Evolutionary conservation across 2,797 vertebrate genomes (phyloP).

Genomic region (Sebastes flavidus): DNA sequence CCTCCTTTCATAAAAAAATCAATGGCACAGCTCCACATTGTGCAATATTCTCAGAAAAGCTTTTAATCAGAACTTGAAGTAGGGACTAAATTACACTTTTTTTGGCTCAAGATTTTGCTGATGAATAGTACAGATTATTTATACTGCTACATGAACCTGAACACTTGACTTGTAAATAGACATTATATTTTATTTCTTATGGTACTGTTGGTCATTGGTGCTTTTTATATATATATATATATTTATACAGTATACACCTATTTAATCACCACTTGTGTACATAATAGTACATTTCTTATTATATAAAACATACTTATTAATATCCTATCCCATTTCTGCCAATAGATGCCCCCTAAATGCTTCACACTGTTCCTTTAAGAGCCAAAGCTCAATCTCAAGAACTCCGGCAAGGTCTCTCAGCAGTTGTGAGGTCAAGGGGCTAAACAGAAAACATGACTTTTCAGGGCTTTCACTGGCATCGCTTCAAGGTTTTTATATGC

Average conservation of each 20-base stretch:
- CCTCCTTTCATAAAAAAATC: not conserved
- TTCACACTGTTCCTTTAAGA: not conserved
- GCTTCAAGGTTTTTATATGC: not conserved
- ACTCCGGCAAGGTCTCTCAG: not conserved
- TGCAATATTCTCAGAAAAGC: not conserved
- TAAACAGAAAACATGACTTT: not conserved
- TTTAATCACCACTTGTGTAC: no score
- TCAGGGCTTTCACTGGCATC: not conserved
- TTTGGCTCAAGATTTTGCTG: not conserved
- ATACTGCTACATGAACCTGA: not conserved
- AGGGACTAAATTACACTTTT: not conserved
- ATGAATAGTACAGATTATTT: not conserved
- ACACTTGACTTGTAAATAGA: no score
- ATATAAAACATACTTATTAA: not conserved
- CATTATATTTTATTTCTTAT: no score
- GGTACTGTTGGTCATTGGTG: no score
- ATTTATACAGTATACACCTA: no score
- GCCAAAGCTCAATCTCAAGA: not conserved
- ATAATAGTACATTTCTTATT: no score
- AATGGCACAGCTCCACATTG: not conserved
- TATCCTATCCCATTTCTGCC: not conserved
- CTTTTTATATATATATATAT: no score
- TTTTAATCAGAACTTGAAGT: not conserved
- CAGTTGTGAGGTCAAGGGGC: not conserved
- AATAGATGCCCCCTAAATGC: not conserved